Evolutionary conservation across 2,113 vertebrate genomes (phyloP), one percentile per base, ranked within the genome.

Genomic region (Speoplatyrhinus poulsoni): DNA sequence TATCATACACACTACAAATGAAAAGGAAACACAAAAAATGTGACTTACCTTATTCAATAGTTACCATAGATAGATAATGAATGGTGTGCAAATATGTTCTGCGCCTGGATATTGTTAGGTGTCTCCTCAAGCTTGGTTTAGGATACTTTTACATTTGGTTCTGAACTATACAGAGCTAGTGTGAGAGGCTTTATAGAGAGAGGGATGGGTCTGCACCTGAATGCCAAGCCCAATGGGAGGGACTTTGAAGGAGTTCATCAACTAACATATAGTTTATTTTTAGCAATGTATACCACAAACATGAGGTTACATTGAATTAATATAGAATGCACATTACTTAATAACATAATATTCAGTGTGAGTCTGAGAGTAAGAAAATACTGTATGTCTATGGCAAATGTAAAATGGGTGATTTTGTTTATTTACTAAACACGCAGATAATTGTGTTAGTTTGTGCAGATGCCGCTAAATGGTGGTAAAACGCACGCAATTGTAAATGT

Each of bases 161-260:
- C 82, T 88, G 85, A 82, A 49, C 73, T 83, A 83, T 76, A 85
- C 77, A 66, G 67, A 62, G 75, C 80, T 73, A 59, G 83, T 76
- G 73, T 89, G 66, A 77, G 82, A 80, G 78, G 69, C 74, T 90
- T 90, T 90, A 90, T 90, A 89, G 75, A 70, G 16, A 62, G 82
- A 81, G 82, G 89, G 87, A 85, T 80, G 84, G 86, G 82, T 68
- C 79, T 86, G 77, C 77, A 90, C 89, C 89, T 88, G 87, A 87
- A 87, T 88, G 83, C 84, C 87, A 87, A 77, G 85, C 80, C 80
- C 83, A 87, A 84, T 87, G 89, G 87, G 89, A 89, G 86, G 86
- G 82, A 69, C 87, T 80, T 71, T 68, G 80, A 73, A 82, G 84
- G 87, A 87, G 85, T 86, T 80, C 74, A 84, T 79, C 72, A 81